phyloP scores from a whole-genome alignment of 1,140 invertebrate genomes.

The Aricia agestis region DNA sequence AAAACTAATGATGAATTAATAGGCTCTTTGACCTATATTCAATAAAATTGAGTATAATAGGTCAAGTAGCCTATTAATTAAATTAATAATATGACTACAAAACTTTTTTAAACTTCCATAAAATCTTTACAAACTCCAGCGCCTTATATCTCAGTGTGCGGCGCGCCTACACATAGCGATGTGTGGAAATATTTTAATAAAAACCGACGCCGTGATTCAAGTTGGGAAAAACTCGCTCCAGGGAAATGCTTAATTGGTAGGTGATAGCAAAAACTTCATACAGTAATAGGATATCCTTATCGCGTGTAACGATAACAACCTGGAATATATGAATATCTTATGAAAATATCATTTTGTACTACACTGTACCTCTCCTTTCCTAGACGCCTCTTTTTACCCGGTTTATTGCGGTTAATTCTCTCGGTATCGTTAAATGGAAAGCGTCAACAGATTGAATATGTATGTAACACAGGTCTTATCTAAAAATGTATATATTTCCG shows the following conservation, averaged over 20 bases:
- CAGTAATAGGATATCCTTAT: background rate
- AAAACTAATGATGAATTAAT: no score
- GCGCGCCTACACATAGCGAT: background rate
- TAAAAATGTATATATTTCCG: no score
- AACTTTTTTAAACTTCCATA: background rate
- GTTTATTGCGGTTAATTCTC: background rate
- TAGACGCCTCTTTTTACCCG: background rate
- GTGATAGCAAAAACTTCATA: slow-evolving; percentile 4
- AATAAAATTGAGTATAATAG: no score
- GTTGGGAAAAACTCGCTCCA: slow-evolving; percentile 9
- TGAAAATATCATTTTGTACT: background rate
- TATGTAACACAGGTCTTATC: no score
- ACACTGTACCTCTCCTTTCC: background rate
- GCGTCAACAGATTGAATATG: background rate
- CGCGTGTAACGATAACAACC: background rate
- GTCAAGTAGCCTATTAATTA: no score
- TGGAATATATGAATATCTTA: slow-evolving; percentile 6
- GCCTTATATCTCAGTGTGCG: slow-evolving; percentile 10
- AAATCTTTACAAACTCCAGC: background rate
- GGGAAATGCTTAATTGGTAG: slow-evolving; percentile 14
- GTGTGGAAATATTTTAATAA: slow-evolving; percentile 13
- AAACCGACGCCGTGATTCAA: background rate
- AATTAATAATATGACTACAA: background rate
- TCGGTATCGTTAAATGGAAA: background rate
- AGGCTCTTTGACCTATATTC: no score